These are phyloP conservation scores for Chironomus riparius DNA, from an alignment of 2,888 invertebrate species.

Conservation along the genomic window DNA sequence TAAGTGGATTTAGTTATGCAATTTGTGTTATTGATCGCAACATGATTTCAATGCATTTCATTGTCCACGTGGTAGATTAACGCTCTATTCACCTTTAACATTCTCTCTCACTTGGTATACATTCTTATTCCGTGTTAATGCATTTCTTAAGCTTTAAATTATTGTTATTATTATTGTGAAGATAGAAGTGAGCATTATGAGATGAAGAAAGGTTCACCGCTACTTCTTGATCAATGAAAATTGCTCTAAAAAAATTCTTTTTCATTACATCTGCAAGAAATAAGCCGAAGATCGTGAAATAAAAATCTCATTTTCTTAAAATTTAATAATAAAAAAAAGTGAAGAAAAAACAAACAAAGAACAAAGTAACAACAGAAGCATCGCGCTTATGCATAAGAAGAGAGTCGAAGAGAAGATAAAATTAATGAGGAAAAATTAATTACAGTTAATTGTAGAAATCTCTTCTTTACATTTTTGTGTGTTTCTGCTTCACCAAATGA, in stretches of 20 bases:
- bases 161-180: not conserved
- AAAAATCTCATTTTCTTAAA: not conserved
- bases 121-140: not conserved
- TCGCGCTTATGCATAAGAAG: not conserved
- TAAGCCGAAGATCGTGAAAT: not conserved
- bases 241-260: not conserved
- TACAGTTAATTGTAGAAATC: constrained; percentile 17
- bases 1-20: not conserved
- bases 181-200: not conserved
- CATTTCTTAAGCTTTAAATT: not conserved
- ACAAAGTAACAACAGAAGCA: not conserved
- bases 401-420: not conserved
- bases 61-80: not conserved
- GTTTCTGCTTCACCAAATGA: not conserved
- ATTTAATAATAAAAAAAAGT: no score
- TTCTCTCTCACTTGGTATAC: not conserved
- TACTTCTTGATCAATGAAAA: not conserved
- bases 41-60: no score
- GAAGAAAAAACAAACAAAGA: constrained; percentile 10
- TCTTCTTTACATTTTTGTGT: not conserved
- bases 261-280: not conserved
- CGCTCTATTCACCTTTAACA: not conserved
- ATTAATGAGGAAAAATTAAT: constrained; percentile 15
- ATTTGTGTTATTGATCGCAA: not conserved
- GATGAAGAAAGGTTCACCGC: not conserved